Evolutionary conservation across 2,888 invertebrate genomes (phyloP), one percentile per base, ranked within the genome.

Genomic region (Acronicta alni): DNA sequence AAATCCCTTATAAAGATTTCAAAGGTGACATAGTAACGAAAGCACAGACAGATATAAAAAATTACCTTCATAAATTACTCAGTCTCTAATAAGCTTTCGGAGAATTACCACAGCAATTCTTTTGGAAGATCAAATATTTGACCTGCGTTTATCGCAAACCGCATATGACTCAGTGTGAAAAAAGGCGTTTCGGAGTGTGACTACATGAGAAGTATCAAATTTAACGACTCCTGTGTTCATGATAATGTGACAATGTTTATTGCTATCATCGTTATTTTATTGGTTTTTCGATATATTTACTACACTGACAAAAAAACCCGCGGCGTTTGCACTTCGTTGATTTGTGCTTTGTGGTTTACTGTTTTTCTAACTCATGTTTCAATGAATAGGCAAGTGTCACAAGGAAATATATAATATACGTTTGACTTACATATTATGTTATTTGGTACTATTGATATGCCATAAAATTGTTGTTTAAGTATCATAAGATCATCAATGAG

Each of bases 171-270:
- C 71, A 74, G 69, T 68, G 72, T 72, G 64, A 79, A 78, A 68
- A 72, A 72, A 72, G 52, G 52, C 46, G 64, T 76, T 71, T 20
- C 60, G 70, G 42, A 46, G 66, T 70, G 58, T 54, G 51, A 54
- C 80, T 78, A 74, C 77, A 72, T 77, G 75, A 79, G n/a, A n/a
- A n/a, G 80, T 84, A 86, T 87, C 81, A 77, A 78, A 77, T 86
- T 89, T 90, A 85, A 90, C 81, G 85, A 88, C 77, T 73, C 64
- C 78, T 77, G 84, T 77, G 85, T 85, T 88, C 83, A 80, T 80
- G 74, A 77, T 81, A 80, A 81, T 75, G 79, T 81, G 81, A 80
- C 79, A 76, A 77, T 81, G 75, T 86, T 85, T 84, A 83, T 84
- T 77, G 70, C 67, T 75, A 77, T 83, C 80, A 83, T 80, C 74